Evolutionary conservation across 2,797 vertebrate species (phyloP).

Genomic region (Mormyrops boulengeri): DNA sequence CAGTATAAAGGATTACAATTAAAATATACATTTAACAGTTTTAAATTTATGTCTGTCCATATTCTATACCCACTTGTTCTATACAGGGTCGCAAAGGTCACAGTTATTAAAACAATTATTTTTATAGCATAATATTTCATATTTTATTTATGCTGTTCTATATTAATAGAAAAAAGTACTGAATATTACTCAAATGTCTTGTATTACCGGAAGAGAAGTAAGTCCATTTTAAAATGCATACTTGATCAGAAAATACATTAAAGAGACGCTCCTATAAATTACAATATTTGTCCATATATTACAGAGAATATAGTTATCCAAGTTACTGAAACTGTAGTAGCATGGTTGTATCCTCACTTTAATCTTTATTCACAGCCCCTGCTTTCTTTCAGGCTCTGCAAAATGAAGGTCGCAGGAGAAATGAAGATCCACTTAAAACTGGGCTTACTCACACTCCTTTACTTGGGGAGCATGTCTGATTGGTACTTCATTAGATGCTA

Average conservation of each 20-base stretch:
- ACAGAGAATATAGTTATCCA: background rate
- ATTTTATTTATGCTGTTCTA: background rate
- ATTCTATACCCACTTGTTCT: background rate
- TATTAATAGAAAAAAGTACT: background rate
- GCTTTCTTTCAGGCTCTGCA: constrained; percentile 39
- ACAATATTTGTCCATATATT: background rate
- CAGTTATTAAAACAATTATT: background rate
- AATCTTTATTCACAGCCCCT: background rate
- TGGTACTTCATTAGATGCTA: constrained; percentile 49
- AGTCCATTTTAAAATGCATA: background rate
- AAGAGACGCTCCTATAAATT: background rate
- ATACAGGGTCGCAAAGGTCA: background rate
- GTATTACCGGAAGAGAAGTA: background rate
- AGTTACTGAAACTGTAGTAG: background rate
- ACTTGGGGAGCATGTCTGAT: constrained; percentile 50
- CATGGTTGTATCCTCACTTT: background rate
- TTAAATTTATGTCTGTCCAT: background rate
- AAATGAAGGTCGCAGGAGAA: constrained; percentile 46
- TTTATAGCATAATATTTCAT: background rate
- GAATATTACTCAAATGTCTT: background rate
- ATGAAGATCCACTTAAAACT: constrained; percentile 52
- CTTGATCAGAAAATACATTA: background rate
- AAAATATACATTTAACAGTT: background rate
- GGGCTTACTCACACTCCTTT: constrained; percentile 45
- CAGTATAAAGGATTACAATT: background rate